Evolutionary conservation across 2,888 invertebrate species (phyloP).

Genomic region (Thymelicus sylvestris): DNA sequence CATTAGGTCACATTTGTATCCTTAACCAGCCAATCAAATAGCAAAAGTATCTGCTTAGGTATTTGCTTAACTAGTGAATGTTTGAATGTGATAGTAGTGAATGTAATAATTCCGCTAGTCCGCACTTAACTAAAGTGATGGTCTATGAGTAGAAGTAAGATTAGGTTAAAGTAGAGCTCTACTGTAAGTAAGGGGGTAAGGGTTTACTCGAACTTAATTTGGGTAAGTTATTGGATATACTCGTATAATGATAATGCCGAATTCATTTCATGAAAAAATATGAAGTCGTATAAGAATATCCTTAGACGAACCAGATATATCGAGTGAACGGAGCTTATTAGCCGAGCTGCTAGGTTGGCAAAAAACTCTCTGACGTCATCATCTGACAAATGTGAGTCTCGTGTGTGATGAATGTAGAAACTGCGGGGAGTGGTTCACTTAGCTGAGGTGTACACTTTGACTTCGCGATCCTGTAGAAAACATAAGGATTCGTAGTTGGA

Average conservation of each 20-base stretch:
- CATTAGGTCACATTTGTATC: slow-evolving; percentile 10
- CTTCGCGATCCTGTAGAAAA: slow-evolving; percentile 5
- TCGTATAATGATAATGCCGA: too few relatives aligned
- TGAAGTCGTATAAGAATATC: too few relatives aligned
- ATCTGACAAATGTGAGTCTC: slow-evolving; percentile 20
- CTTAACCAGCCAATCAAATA: background rate
- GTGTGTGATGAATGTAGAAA: slow-evolving; percentile 22
- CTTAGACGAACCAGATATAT: background rate
- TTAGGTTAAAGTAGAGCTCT: too few relatives aligned
- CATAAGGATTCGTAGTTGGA: background rate
- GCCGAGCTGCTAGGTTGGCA: background rate
- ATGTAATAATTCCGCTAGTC: too few relatives aligned
- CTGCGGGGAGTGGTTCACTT: slow-evolving; percentile 17
- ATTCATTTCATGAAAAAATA: background rate
- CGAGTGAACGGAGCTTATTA: background rate
- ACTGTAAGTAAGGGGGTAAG: too few relatives aligned
- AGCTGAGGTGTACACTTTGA: slow-evolving; percentile 1
- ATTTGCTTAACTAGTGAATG: too few relatives aligned
- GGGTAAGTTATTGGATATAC: too few relatives aligned
- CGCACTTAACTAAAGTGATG: too few relatives aligned
- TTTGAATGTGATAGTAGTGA: too few relatives aligned
- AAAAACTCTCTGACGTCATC: slow-evolving; percentile 16
- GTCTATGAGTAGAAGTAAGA: too few relatives aligned
- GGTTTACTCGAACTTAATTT: too few relatives aligned
- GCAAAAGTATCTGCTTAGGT: background rate